Evolutionary conservation across 2,797 vertebrate genomes (phyloP).

Genomic region (Pteronotus mesoamericanus): DNA sequence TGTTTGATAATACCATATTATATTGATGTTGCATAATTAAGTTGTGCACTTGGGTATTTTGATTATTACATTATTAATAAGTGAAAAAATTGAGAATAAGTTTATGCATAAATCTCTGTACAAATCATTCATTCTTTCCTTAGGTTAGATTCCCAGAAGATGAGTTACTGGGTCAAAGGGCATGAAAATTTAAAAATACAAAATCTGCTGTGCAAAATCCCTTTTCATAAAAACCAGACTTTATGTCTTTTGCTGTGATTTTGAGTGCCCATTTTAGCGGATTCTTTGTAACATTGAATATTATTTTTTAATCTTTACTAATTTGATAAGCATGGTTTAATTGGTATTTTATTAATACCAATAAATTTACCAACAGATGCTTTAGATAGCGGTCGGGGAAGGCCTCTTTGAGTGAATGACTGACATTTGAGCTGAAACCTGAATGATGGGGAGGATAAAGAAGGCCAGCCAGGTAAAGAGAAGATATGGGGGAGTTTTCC

Average conservation of each 20-base stretch:
- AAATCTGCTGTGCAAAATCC: background rate
- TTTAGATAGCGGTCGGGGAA: background rate
- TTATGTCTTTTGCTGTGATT: background rate
- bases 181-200: background rate
- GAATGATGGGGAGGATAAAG: background rate
- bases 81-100: background rate
- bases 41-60: background rate
- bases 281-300: background rate
- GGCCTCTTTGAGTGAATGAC: background rate
- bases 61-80: conserved; percentile 2
- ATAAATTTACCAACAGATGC: too few relatives aligned
- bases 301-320: conserved; percentile 14
- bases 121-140: background rate
- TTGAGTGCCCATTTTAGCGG: background rate
- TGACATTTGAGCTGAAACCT: conserved; percentile 33
- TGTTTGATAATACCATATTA: background rate
- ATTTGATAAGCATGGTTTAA: conserved; percentile 11
- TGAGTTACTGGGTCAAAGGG: background rate
- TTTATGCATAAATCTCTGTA: conserved; percentile 13
- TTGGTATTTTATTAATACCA: too few relatives aligned
- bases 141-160: background rate
- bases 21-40: conserved; percentile 1
- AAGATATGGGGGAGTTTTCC: background rate
- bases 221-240: background rate
- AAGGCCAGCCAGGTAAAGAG: background rate